Evolutionary conservation across 2,888 invertebrate genomes (phyloP).

Genomic region (Agrotis clavis): DNA sequence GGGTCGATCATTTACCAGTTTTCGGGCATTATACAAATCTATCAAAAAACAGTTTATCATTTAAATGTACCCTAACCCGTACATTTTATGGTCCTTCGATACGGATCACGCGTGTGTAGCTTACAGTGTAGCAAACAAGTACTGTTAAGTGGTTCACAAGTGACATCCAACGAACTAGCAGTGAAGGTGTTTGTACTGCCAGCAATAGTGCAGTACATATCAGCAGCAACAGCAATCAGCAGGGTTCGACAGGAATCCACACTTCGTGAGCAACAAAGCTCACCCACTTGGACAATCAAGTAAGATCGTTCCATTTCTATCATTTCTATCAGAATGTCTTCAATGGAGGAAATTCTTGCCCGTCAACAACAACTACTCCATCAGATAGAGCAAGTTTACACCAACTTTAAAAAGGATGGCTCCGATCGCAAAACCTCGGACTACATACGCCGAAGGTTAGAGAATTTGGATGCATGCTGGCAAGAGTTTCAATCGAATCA

Average conservation of each 20-base stretch:
- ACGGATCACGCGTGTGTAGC: neutral
- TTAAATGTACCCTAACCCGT: neutral
- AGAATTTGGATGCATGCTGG: neutral
- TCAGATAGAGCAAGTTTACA: too few species aligned
- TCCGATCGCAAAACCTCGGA: too few species aligned
- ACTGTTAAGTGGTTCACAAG: neutral
- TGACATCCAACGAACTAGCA: neutral
- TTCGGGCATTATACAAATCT: neutral
- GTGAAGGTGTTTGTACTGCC: neutral
- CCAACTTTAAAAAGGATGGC: too few species aligned
- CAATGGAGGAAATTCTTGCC: neutral
- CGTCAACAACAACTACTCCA: too few species aligned
- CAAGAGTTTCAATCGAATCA: neutral
- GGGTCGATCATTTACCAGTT: neutral
- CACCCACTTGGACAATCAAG: conserved; percentile 1
- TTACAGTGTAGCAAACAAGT: neutral
- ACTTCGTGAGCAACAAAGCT: conserved; percentile 1
- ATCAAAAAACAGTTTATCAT: neutral
- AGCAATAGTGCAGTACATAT: neutral
- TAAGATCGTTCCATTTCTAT: conserved; percentile 2
- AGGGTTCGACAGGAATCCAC: neutral
- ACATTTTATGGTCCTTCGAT: neutral
- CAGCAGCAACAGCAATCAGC: neutral
- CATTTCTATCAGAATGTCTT: neutral
- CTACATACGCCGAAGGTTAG: too few species aligned